phyloP scores from a whole-genome alignment of 2,113 vertebrate species.

The Nibea coibor region DNA sequence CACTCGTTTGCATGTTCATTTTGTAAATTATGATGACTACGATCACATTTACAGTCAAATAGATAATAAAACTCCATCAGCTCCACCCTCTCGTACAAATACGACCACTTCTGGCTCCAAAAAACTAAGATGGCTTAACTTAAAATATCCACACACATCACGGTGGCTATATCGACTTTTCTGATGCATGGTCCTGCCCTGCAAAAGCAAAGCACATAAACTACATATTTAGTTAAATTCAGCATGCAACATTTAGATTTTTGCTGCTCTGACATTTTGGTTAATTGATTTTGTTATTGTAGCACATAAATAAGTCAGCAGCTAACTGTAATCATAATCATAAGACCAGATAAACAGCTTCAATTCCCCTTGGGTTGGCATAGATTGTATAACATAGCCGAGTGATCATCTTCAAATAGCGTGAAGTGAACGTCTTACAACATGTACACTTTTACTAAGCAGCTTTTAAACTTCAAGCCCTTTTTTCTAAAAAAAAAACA shows the following conservation, averaged over 20 bases:
- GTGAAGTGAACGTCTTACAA: neutral
- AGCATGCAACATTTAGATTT: neutral
- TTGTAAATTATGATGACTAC: too few relatives aligned
- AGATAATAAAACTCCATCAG: too few relatives aligned
- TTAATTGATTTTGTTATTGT: neutral
- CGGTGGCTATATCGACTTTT: too few relatives aligned
- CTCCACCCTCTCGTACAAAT: too few relatives aligned
- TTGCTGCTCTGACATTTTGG: neutral
- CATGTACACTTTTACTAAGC: neutral
- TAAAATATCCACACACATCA: too few relatives aligned
- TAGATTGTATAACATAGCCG: neutral
- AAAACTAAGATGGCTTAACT: too few relatives aligned
- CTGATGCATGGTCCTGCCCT: too few relatives aligned
- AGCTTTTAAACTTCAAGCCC: neutral
- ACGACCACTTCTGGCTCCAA: too few relatives aligned
- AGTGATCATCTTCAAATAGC: neutral
- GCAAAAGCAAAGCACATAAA: neutral
- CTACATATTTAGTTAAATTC: neutral
- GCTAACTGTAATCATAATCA: too few relatives aligned
- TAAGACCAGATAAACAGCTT: neutral
- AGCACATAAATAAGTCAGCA: neutral
- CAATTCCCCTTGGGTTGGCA: neutral
- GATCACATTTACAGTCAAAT: too few relatives aligned
- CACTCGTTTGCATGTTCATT: too few relatives aligned
- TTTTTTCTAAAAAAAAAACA: neutral